phyloP scores from a whole-genome alignment of 2,888 invertebrate genomes.

The Ophion obscuratus region DNA sequence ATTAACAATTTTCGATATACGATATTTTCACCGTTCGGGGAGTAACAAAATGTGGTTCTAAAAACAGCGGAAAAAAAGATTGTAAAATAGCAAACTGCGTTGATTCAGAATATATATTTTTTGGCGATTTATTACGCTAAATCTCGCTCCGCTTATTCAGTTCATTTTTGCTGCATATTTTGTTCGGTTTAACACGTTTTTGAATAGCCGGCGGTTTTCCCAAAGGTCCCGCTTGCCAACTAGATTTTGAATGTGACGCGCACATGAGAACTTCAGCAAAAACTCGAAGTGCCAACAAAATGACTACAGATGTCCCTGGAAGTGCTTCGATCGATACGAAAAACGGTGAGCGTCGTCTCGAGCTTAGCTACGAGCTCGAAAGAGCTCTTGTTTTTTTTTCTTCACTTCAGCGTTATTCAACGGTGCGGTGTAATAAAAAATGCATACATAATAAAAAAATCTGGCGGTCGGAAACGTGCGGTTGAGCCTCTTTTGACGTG shows the following conservation, averaged over 20 bases:
- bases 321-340: slow-evolving; percentile 55
- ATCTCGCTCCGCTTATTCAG: no score
- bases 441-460: slow-evolving; percentile 12
- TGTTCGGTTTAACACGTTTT: background rate
- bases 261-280: background rate
- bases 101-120: no score
- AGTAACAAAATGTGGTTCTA: no score
- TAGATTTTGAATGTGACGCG: background rate
- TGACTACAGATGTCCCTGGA: slow-evolving; percentile 43
- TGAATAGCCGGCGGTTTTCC: background rate
- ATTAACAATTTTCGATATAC: no score
- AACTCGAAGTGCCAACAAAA: background rate
- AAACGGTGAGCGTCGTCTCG: slow-evolving; percentile 46
- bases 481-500: background rate
- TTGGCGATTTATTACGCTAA: no score
- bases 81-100: no score
- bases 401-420: slow-evolving; percentile 32
- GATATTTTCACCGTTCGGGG: no score
- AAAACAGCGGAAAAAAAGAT: no score
- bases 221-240: background rate
- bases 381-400: slow-evolving; percentile 20
- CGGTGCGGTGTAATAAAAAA: slow-evolving; percentile 5
- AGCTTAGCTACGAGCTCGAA: slow-evolving; percentile 37
- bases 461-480: background rate
- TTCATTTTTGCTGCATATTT: no score